Conservation (phyloP, 2,888 invertebrate species). For the Campoplex nolae region DNA sequence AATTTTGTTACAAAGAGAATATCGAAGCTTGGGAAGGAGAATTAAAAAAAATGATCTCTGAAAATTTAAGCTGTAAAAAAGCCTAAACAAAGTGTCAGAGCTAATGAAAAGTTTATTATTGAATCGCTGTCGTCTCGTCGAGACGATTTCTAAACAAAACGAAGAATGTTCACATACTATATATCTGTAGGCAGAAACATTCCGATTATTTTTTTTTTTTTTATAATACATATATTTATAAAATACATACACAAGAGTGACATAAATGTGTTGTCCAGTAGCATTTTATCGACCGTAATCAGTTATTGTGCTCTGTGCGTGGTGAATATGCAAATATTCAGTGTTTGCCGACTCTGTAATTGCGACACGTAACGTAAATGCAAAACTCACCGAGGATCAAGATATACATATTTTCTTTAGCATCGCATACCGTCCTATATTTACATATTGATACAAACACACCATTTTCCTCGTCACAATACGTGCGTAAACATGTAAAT, state of each 20-base stretch:
- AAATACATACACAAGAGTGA: slow-evolving; percentile 5
- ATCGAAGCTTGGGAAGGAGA: neutral
- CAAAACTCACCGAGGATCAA: slow-evolving; percentile 67
- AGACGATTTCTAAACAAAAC: slow-evolving; percentile 44
- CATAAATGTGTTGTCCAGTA: slow-evolving; percentile 51
- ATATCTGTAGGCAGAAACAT: slow-evolving; percentile 72
- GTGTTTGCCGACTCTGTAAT: slow-evolving; percentile 70
- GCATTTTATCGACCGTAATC: slow-evolving; percentile 67
- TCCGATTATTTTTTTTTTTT: slow-evolving; percentile 6
- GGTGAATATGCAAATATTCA: slow-evolving; percentile 68
- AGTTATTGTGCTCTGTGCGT: slow-evolving; percentile 69
- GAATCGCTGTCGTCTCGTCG: slow-evolving; percentile 30
- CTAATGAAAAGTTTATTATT: slow-evolving; percentile 42
- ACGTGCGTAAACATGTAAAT: slow-evolving; percentile 16
- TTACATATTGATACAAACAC: slow-evolving; percentile 65
- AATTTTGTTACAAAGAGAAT: neutral
- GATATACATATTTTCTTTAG: slow-evolving; percentile 68
- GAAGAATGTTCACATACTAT: slow-evolving; percentile 57
- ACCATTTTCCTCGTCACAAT: slow-evolving; percentile 29
- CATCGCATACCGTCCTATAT: slow-evolving; percentile 67
- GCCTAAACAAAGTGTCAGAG: neutral
- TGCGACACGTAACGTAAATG: slow-evolving; percentile 72
- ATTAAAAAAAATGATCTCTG: neutral
- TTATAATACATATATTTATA: slow-evolving; percentile 17
- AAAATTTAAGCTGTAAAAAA: neutral